Evolutionary conservation across 2,888 invertebrate genomes (phyloP).

Genomic region (Monochamus alternatus): DNA sequence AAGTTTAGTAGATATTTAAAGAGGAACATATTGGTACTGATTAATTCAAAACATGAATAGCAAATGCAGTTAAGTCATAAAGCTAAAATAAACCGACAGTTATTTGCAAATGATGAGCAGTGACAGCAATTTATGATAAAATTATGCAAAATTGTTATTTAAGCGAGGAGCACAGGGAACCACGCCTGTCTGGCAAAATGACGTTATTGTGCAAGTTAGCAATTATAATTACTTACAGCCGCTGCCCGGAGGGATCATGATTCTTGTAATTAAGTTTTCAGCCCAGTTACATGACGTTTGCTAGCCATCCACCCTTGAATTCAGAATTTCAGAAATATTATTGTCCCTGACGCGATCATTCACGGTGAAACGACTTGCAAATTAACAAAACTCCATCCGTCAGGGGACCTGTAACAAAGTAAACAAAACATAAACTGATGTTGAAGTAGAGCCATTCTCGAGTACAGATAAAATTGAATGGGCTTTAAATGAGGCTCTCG

Average conservation of each 20-base stretch:
- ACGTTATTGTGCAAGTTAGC: constrained; percentile 57
- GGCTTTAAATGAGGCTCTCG: constrained; percentile 23
- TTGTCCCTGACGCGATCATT: constrained; percentile 51
- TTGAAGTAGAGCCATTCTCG: constrained; percentile 24
- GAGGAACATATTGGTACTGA: neutral
- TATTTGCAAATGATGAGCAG: constrained; percentile 45
- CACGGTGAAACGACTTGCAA: constrained; percentile 55
- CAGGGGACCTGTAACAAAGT: constrained; percentile 42
- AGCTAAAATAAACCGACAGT: constrained; percentile 42
- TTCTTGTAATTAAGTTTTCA: constrained; percentile 64
- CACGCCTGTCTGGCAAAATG: constrained; percentile 50
- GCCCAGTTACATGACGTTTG: constrained; percentile 60
- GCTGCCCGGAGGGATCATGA: constrained; percentile 61
- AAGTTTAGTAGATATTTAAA: too few species aligned
- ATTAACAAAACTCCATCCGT: constrained; percentile 48
- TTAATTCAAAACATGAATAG: constrained; percentile 12
- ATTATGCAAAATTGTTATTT: constrained; percentile 47
- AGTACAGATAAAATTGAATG: constrained; percentile 29
- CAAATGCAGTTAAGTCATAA: constrained; percentile 39
- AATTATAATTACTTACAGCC: constrained; percentile 62
- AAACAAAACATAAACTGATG: constrained; percentile 36
- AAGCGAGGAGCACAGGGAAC: constrained; percentile 37
- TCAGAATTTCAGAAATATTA: constrained; percentile 57
- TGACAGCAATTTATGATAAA: constrained; percentile 44
- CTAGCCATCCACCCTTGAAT: constrained; percentile 57